A percentile compares a stretch with the other conserved stretches of the same genome.
These are phyloP conservation scores for Eristalis tenax DNA, from an alignment of 2,888 invertebrate species.

Conservation along the genomic window DNA sequence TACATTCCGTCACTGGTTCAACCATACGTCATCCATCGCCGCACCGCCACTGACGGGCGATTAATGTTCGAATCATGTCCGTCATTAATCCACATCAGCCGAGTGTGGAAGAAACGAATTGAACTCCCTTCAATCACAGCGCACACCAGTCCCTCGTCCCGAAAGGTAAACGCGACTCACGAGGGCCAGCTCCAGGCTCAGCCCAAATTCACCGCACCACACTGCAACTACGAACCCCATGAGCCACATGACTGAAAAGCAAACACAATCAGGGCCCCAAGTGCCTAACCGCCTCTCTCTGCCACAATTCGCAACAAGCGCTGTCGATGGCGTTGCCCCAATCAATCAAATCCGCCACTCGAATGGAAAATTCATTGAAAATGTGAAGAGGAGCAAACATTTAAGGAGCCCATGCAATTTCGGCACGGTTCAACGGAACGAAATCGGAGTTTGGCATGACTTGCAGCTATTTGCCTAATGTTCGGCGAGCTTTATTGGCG, in stretches of 20 bases:
- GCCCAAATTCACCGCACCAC: not conserved
- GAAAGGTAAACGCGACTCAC: not conserved
- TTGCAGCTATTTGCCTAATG: conserved; percentile 6
- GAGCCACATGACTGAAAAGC: not conserved
- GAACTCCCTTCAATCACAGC: not conserved
- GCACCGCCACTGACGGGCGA: not conserved
- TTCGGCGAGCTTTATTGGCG: not conserved
- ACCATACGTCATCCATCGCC: not conserved
- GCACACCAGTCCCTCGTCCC: not conserved
- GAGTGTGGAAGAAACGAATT: not conserved
- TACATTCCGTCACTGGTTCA: conserved; percentile 5
- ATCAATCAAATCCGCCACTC: conserved; percentile 41
- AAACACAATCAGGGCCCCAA: conserved; percentile 12
- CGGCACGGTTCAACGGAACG: conserved; percentile 9
- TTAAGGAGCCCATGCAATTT: conserved; percentile 6
- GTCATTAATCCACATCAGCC: conserved; percentile 24
- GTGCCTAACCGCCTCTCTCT: not conserved
- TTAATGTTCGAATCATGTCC: conserved; percentile 22
- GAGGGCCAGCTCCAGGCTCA: not conserved
- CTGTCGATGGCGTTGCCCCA: not conserved
- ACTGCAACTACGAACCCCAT: not conserved
- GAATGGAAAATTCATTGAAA: conserved; percentile 45
- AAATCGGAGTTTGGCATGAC: conserved; percentile 19
- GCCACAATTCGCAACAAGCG: not conserved
- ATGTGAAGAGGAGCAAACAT: conserved; percentile 11